Conservation (phyloP, 2,797 vertebrate genomes). For the Lindbergichthys nudifrons region DNA sequence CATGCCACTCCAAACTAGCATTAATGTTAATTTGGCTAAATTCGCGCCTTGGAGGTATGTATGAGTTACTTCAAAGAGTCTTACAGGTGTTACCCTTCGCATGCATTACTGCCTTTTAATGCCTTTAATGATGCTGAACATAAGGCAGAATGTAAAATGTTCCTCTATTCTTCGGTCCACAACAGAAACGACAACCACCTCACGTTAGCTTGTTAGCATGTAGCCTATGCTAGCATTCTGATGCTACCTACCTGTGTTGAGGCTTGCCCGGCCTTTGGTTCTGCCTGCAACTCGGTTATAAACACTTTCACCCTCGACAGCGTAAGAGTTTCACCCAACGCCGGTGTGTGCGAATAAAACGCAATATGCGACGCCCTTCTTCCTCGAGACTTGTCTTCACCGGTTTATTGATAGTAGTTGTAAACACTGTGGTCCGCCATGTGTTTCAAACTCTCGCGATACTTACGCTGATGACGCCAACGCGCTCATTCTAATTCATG, state of each 20-base stretch:
- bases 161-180: background rate
- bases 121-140: fast-evolving
- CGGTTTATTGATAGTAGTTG: constrained; percentile 64
- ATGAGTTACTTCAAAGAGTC: fast-evolving
- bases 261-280: constrained; percentile 42
- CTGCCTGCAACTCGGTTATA: background rate
- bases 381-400: constrained; percentile 31
- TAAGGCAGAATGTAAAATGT: fast-evolving
- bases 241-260: constrained; percentile 62
- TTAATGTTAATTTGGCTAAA: background rate
- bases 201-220: constrained; percentile 57
- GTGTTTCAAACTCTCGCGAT: constrained; percentile 32
- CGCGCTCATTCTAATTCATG: too few relatives aligned
- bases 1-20: constrained; percentile 27
- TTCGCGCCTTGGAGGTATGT: background rate
- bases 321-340: background rate
- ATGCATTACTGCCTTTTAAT: fast-evolving
- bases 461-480: background rate
- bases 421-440: constrained; percentile 76
- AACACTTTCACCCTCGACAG: background rate
- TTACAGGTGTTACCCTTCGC: fast-evolving
- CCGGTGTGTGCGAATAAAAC: background rate
- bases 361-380: background rate
- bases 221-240: constrained; percentile 56
- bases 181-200: constrained; percentile 4